phyloP scores from a whole-genome alignment of 2,113 vertebrate genomes.

The Martes martes region DNA sequence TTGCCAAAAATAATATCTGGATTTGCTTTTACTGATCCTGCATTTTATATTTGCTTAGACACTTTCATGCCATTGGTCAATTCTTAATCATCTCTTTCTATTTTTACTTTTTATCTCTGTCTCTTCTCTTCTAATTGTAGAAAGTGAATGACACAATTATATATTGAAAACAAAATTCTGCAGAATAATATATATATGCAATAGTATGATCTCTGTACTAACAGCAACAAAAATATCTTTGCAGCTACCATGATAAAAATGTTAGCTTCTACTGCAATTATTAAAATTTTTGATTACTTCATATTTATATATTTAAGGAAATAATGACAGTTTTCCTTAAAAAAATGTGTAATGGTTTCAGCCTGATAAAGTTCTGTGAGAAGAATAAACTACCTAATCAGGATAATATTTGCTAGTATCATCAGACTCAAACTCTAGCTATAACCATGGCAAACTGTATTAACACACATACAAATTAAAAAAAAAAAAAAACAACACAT shows the following conservation, averaged over 20 bases:
- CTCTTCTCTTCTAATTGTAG: not conserved
- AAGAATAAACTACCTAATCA: conserved; percentile 36
- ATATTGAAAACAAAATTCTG: not conserved
- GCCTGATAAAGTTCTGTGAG: conserved; percentile 4
- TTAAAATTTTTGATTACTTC: not conserved
- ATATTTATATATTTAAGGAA: not conserved
- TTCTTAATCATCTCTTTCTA: not conserved
- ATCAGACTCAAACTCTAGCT: conserved; percentile 23
- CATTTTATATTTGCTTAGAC: not conserved
- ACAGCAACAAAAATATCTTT: not conserved
- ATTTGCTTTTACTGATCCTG: not conserved
- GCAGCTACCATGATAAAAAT: not conserved
- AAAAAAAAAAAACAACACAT: not conserved
- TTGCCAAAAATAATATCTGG: not conserved
- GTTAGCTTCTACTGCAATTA: not conserved
- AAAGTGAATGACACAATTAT: not conserved
- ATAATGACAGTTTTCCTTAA: not conserved
- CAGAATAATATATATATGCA: not conserved
- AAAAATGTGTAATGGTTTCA: not conserved
- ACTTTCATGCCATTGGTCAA: fast-evolving
- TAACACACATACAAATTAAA: not conserved
- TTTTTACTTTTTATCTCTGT: not conserved
- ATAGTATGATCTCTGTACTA: not conserved
- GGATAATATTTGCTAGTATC: conserved; percentile 8
- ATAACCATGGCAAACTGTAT: conserved; percentile 48